Evolutionary conservation across 2,888 invertebrate species (phyloP).

Genomic region (Nemoura dubitans): DNA sequence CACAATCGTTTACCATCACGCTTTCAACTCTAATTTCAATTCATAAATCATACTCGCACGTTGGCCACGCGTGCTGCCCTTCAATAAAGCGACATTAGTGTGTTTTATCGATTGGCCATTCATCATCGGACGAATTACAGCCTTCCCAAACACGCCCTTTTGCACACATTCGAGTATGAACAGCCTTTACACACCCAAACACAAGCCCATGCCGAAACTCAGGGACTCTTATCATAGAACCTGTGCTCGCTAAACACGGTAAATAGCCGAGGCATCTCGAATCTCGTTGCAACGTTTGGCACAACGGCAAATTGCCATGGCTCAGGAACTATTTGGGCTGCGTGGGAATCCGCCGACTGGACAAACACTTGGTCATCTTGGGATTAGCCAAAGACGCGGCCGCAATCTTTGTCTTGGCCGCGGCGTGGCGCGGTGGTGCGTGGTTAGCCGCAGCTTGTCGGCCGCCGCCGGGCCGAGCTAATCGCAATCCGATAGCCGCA

Average conservation of each 20-base stretch:
- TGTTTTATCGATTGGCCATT: background rate
- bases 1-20: background rate
- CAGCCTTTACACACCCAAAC: background rate
- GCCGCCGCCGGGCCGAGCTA: background rate
- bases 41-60: background rate
- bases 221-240: background rate
- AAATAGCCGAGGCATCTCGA: too few relatives aligned
- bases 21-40: background rate
- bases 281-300: too few relatives aligned
- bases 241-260: too few relatives aligned
- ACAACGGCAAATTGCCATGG: background rate
- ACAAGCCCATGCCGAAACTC: background rate
- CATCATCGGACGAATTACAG: background rate
- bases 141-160: background rate
- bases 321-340: background rate
- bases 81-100: background rate
- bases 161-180: background rate
- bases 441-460: background rate
- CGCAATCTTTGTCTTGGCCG: slow-evolving; percentile 28
- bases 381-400: slow-evolving; percentile 31
- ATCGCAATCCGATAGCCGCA: slow-evolving; percentile 39
- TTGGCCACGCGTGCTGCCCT: background rate
- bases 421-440: too few relatives aligned
- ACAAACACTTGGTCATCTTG: slow-evolving; percentile 24
- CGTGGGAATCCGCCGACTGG: slow-evolving; percentile 34